Conservation (phyloP, 1,140 invertebrate species). For the Pseudomyrmex concolor region DNA sequence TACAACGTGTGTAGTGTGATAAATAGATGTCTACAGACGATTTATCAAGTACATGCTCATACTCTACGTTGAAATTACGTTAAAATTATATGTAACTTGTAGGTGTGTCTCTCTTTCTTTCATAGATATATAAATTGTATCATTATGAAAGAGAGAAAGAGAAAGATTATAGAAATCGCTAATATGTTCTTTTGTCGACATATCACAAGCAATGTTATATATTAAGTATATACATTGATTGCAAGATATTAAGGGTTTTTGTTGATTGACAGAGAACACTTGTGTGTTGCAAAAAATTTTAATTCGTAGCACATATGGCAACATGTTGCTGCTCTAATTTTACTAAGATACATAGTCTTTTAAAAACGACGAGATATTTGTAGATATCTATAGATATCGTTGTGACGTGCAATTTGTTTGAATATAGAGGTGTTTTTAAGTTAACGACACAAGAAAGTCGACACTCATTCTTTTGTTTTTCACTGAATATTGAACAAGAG, state of each 20-base stretch:
- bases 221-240: slow-evolving; percentile 6
- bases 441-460: no score
- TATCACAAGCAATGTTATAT: slow-evolving; percentile 17
- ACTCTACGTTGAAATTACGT: slow-evolving; percentile 4
- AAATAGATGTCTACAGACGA: slow-evolving; percentile 10
- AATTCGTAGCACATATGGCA: background rate
- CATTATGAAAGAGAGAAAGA: background rate
- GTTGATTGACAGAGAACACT: slow-evolving; percentile 51
- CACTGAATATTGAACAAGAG: no score
- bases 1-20: background rate
- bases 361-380: no score
- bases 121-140: background rate
- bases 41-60: background rate
- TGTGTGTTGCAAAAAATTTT: slow-evolving; percentile 11
- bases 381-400: no score
- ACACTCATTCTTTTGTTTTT: no score
- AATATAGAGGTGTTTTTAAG: no score
- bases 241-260: slow-evolving; percentile 39
- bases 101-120: background rate
- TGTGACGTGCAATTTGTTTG: no score
- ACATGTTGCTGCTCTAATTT: slow-evolving; percentile 7
- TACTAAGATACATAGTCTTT: background rate
- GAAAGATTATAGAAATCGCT: slow-evolving; percentile 17
- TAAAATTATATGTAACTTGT: background rate
- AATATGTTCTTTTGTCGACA: slow-evolving; percentile 24